These are phyloP conservation scores for Sebastes fasciatus DNA, from an alignment of 2,113 vertebrate genomes.

Conservation along the genomic window DNA sequence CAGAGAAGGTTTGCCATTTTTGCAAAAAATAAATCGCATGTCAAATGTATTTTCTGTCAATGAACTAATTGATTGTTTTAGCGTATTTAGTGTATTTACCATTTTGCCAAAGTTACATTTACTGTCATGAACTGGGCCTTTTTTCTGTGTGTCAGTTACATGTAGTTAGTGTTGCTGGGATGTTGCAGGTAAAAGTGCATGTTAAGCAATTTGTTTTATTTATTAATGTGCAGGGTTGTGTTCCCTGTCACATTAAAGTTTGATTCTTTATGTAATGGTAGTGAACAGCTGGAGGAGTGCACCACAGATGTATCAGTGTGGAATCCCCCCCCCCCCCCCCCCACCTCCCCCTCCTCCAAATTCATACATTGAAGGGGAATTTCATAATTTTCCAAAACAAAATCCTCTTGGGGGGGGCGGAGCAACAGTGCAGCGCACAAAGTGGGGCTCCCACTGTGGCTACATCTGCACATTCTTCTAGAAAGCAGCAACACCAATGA, in stretches of 20 bases:
- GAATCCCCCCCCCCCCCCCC: background rate
- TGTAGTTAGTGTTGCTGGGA: background rate
- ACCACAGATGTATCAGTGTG: conserved; percentile 43
- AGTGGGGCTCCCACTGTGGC: conserved; percentile 66
- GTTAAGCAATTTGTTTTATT: conserved; percentile 8
- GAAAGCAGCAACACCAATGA: conserved; percentile 56
- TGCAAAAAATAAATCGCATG: background rate
- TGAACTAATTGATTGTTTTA: background rate
- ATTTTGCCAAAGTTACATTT: background rate
- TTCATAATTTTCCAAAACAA: conserved; percentile 64
- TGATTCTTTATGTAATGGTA: conserved; percentile 36
- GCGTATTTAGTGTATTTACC: background rate
- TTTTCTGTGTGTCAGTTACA: background rate
- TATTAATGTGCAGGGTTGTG: background rate
- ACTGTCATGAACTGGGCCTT: background rate
- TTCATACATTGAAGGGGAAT: conserved; percentile 56
- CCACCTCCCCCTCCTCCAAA: background rate
- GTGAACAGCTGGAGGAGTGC: conserved; percentile 47
- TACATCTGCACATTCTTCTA: conserved; percentile 73
- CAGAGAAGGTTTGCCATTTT: background rate
- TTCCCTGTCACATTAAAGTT: conserved; percentile 28
- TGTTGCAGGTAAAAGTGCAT: conserved; percentile 5
- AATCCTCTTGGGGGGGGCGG: conserved; percentile 28
- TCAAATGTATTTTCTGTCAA: background rate
- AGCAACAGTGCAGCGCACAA: conserved; percentile 34